A percentile compares a stretch with the other conserved stretches of the same genome.
Conservation (phyloP, 2,113 vertebrate species). For the Mobula hypostoma region DNA sequence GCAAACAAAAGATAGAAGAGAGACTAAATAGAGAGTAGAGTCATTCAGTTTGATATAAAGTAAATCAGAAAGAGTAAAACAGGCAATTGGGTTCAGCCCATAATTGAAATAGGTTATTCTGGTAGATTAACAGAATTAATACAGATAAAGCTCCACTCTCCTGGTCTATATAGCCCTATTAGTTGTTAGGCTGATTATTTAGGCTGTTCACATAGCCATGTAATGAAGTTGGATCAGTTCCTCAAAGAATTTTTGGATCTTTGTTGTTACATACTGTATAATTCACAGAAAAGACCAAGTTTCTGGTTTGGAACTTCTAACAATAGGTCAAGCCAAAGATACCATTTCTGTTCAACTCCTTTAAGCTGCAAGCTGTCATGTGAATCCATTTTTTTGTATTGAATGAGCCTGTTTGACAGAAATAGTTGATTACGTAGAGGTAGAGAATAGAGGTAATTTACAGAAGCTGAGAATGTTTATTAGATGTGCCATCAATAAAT, state of each 20-base stretch:
- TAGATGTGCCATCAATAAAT: constrained; percentile 2
- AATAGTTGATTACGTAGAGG: neutral
- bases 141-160: neutral
- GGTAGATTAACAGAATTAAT: neutral
- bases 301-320: neutral
- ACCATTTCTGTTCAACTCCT: neutral
- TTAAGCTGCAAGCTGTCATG: constrained; percentile 24
- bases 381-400: neutral
- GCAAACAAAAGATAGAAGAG: neutral
- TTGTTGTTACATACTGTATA: neutral
- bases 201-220: neutral
- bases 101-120: neutral
- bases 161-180: neutral
- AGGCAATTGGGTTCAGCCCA: neutral
- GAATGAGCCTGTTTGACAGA: constrained; percentile 20
- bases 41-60: neutral
- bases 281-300: neutral
- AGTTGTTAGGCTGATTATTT: neutral
- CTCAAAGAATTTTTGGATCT: neutral
- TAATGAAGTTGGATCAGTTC: neutral
- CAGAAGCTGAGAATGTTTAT: constrained; percentile 5
- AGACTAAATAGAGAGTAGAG: neutral
- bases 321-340: neutral
- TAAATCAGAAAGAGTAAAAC: neutral
- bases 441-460: neutral